Evolutionary conservation across 2,797 vertebrate species (phyloP), one percentile per base, ranked within the genome.

Genomic region (Gambusia yucatana): DNA sequence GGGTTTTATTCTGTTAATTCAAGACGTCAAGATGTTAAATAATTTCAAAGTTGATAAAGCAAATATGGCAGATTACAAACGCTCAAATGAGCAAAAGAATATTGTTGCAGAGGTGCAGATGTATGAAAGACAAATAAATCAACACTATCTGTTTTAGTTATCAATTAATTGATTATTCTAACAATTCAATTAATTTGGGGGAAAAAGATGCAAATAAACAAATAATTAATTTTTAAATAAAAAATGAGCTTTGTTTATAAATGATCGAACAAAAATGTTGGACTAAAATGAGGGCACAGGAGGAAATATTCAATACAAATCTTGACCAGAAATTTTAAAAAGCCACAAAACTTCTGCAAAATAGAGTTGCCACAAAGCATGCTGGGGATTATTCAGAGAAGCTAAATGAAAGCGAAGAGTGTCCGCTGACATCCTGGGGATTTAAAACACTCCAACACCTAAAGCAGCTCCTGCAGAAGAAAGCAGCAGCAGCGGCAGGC

Each of bases 401-500:
- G n/a, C 11, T 0, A 3, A 47, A 20, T 48, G 8, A 77, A 88
- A 67, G 70, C 61, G 79, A 71, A 39, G n/a, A 39, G 63, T 73
- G 69, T 25, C 57, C 80, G 85, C 80, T 86, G 85, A 81, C 87
- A 80, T 84, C 84, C 82, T 59, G 71, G 22, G 65, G 43, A 28
- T 14, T 75, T 20, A 84, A 86, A 87, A 73, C 69, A n/a, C 57
- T 47, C 80, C 87, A 86, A 82, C 83, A 83, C 75, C 76, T 67
- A 44, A 82, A 47, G 86, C 39, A 72, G 79, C 79, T 86, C 78
- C 78, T 61, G 80, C 44, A 73, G 85, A 82, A 83, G 84, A 90
- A 87, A 83, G 86, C 86, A 55, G 88, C 84, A 87, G 86, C 80
- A 84, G 36, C 36, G 84, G 83, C 81, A 81, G 81, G 89, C 91